Evolutionary conservation across 2,113 vertebrate genomes (phyloP).

Genomic region (Sceloporus tristichus): DNA sequence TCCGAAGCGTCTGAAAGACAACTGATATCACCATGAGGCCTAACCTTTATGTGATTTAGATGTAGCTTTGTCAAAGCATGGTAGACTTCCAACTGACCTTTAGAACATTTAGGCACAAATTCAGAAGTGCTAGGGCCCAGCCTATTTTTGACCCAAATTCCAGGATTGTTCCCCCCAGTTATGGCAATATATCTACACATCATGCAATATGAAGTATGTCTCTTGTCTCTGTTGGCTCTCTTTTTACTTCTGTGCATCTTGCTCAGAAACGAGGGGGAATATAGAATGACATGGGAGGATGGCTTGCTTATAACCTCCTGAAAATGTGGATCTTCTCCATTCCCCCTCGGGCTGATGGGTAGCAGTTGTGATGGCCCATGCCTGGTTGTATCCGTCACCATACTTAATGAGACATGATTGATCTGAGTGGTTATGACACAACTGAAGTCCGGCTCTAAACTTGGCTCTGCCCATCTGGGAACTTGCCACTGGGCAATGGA

Average conservation of each 20-base stretch:
- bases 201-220: neutral
- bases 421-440: constrained; percentile 62
- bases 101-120: neutral
- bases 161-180: no score
- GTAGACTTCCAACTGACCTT: neutral
- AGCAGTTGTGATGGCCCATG: constrained; percentile 52
- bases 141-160: neutral
- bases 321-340: neutral
- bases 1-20: neutral
- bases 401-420: constrained; percentile 61
- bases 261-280: neutral
- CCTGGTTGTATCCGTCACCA: constrained; percentile 50
- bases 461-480: constrained; percentile 46
- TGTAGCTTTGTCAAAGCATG: neutral
- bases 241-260: neutral
- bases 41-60: neutral
- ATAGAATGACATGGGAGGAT: neutral
- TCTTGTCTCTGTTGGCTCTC: neutral
- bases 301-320: neutral
- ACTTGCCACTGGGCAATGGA: constrained; percentile 39
- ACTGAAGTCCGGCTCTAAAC: constrained; percentile 45
- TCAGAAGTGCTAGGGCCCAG: neutral
- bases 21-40: no score
- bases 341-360: constrained; percentile 26
- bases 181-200: no score